A percentile compares a stretch with the other conserved stretches of the same genome.
These are phyloP conservation scores for Chionomys nivalis DNA, from an alignment of 2,113 vertebrate genomes.

Conservation along the genomic window DNA sequence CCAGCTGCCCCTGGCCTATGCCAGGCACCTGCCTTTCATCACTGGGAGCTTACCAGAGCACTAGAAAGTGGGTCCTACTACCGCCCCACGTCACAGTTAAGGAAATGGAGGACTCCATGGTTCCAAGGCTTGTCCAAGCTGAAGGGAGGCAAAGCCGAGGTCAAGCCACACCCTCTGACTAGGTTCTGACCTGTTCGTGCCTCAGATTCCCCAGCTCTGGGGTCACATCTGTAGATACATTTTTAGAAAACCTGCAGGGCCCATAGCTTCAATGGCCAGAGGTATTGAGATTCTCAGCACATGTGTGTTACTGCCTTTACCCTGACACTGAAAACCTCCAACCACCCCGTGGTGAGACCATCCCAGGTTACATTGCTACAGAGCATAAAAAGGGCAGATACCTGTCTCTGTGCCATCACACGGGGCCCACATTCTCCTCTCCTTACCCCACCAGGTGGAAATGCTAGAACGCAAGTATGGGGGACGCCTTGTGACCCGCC, in stretches of 20 bases:
- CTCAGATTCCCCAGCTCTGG: no score
- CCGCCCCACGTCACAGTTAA: background rate
- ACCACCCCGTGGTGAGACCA: no score
- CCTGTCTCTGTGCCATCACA: accelerated
- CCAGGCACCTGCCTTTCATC: background rate
- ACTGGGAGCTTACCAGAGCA: background rate
- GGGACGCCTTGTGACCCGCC: constrained; percentile 97
- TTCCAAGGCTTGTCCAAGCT: background rate
- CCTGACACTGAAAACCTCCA: background rate
- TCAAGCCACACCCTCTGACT: background rate
- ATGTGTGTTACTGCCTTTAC: background rate
- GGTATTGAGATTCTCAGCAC: background rate
- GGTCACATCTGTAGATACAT: background rate
- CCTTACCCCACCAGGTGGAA: constrained; percentile 90
- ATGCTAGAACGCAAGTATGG: constrained; percentile 99
- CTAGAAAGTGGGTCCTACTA: background rate
- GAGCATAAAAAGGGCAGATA: background rate
- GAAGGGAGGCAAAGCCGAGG: background rate
- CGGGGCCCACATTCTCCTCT: background rate
- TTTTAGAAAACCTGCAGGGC: background rate
- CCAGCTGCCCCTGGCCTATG: background rate
- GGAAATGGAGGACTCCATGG: background rate
- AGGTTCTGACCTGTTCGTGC: background rate
- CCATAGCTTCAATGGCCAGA: background rate
- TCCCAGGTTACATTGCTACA: accelerated